Percentiles rank a stretch among this genome's conserved stretches.
Evolutionary conservation across 2,888 invertebrate species (phyloP).

Genomic region (Ophioninae sp.): DNA sequence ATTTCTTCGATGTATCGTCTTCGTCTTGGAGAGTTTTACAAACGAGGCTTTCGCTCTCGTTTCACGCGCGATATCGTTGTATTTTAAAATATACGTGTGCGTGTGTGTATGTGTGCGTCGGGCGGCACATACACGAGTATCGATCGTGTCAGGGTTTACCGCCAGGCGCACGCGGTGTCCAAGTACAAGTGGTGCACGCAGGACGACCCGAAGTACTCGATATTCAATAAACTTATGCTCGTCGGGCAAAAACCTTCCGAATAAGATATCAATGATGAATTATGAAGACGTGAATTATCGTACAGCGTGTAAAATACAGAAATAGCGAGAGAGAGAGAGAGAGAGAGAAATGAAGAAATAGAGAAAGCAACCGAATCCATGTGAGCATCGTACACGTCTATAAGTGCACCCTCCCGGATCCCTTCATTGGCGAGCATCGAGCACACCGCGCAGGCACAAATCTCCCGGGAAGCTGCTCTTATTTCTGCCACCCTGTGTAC

Average conservation of each 20-base stretch:
- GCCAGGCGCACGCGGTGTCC: conserved; percentile 26
- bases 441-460: conserved; percentile 40
- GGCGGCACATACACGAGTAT: conserved; percentile 34
- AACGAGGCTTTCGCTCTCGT: conserved; percentile 39
- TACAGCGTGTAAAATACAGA: background rate
- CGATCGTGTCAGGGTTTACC: conserved; percentile 34
- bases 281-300: background rate
- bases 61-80: conserved; percentile 23
- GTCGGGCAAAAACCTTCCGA: background rate
- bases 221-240: background rate
- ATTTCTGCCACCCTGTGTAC: background rate
- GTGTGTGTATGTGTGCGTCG: background rate
- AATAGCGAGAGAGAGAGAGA: background rate
- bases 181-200: conserved; percentile 22
- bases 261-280: background rate
- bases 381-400: background rate
- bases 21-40: background rate
- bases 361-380: conserved; percentile 4
- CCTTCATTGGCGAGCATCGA: conserved; percentile 25
- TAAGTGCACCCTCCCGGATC: background rate
- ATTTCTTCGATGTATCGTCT: background rate
- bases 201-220: conserved; percentile 4
- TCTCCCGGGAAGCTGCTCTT: conserved; percentile 35
- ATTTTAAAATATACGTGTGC: background rate
- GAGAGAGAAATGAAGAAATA: background rate